Evolutionary conservation across 2,797 vertebrate genomes (phyloP).

Genomic region (Cyclopterus lumpus): DNA sequence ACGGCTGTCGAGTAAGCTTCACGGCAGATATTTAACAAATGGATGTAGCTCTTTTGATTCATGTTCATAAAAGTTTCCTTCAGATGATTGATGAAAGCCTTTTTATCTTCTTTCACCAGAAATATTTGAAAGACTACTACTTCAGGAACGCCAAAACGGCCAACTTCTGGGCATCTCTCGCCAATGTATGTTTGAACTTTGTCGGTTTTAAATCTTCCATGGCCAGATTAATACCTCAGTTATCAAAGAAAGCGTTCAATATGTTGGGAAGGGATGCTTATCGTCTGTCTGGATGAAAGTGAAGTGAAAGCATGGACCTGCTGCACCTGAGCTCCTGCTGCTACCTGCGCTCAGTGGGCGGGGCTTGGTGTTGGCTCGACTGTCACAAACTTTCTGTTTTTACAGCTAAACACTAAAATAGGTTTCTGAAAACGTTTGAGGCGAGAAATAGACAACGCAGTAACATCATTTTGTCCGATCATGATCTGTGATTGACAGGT

Average conservation of each 20-base stretch:
- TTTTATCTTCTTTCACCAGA: constrained; percentile 75
- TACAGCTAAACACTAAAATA: no score
- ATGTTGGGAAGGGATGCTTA: background rate
- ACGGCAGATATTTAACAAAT: background rate
- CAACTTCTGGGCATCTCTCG: constrained; percentile 91
- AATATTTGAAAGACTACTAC: constrained; percentile 82
- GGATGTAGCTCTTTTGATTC: background rate
- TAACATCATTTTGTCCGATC: background rate
- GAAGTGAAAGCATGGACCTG: background rate
- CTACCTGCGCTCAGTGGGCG: no score
- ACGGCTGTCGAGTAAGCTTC: constrained; percentile 89
- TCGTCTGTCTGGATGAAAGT: background rate
- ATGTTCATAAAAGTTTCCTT: background rate
- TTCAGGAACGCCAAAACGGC: constrained; percentile 93
- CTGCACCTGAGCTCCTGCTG: no score
- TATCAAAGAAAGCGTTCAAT: background rate
- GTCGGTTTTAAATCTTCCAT: background rate
- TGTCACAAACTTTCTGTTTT: no score
- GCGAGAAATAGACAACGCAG: no score
- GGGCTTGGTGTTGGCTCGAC: no score
- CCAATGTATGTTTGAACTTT: constrained; percentile 78
- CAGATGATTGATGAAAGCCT: background rate
- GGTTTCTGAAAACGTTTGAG: no score
- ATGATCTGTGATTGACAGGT: background rate
- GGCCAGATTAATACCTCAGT: background rate